Base-by-base conservation (phyloP, 1,140 invertebrate species). In the Plectrocnemia conspersa region DNA sequence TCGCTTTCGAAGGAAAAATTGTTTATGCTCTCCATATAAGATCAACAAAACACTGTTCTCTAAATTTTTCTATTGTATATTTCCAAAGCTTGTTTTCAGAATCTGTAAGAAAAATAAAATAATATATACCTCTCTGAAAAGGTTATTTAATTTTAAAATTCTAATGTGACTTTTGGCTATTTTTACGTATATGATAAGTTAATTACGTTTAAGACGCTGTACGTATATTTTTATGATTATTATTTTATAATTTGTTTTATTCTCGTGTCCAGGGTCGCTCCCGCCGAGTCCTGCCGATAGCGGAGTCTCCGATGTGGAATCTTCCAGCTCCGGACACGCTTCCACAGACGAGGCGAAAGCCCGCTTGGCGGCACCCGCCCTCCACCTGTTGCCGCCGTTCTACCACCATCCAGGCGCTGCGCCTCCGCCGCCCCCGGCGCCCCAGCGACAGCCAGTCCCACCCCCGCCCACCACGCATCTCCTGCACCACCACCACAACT, bases 271-370 rank as follows among this genome's bases (percentile, higher is more conserved):
- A 83, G 92, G 90, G 74, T 96, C 93, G 65, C 82, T 97, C 68
- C 95, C 94, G 57, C 93, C 93, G 23, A 96, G 92, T 74, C 94
- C 95, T 49, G 93, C 94, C 10, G 93, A 97, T 77, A 95, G 91
- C 65, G 94, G 95, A 52, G 93, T 97, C 11, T 95, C 91, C 33
- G 93, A 97, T 74, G 92, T 97, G 59, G 93, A 97, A 74, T 93
- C 89, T 64, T 93, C 90, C 59, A 93, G 89, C 64, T 91, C 89
- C 54, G 93, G 94, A 29, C 84, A 87, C 66, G 83, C 89, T 50
- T 89, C 87, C 59, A 89, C 88, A 67, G 89, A 93, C 67, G 89
- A 93, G 71, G 78, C 91, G 66, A 54, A 54, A 18, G 52, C 46
- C 3, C 35, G 59, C 15, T 19, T 50, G 89, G 77, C 85, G 88